phyloP scores from a whole-genome alignment of 2,113 vertebrate genomes.

The Pundamilia nyererei region DNA sequence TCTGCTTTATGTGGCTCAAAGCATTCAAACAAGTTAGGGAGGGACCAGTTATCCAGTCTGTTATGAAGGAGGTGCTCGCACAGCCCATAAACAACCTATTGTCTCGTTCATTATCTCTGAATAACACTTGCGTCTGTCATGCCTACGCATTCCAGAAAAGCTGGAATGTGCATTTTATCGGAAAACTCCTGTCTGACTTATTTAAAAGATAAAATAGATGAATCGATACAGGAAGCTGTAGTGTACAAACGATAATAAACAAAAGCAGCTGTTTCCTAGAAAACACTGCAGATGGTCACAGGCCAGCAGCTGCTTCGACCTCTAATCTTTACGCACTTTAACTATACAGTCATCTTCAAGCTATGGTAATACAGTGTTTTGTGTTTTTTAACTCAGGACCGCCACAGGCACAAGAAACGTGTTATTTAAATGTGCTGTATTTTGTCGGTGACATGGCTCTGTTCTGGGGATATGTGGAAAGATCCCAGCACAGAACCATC shows the following conservation, averaged over 20 bases:
- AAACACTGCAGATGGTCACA: background rate
- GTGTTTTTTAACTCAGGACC: background rate
- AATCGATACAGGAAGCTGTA: background rate
- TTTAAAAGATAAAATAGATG: background rate
- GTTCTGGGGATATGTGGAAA: background rate
- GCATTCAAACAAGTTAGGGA: slow-evolving; percentile 5
- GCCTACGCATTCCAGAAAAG: background rate
- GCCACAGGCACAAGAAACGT: background rate
- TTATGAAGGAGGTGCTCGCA: slow-evolving; percentile 27
- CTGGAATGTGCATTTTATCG: background rate
- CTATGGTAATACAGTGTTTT: background rate
- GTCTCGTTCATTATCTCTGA: background rate
- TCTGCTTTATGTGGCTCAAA: slow-evolving; percentile 4
- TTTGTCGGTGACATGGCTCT: background rate
- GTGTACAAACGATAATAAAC: background rate
- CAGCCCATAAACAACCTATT: background rate
- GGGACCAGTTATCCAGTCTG: slow-evolving; percentile 16
- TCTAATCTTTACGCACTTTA: background rate
- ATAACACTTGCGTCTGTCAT: background rate
- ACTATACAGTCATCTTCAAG: background rate
- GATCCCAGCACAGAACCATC: background rate
- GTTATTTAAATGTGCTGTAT: background rate
- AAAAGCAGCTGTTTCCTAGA: background rate
- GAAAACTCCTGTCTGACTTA: background rate
- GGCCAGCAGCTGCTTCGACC: background rate